Conservation (phyloP, 2,888 invertebrate genomes). For the Tetanocera ferruginea region DNA sequence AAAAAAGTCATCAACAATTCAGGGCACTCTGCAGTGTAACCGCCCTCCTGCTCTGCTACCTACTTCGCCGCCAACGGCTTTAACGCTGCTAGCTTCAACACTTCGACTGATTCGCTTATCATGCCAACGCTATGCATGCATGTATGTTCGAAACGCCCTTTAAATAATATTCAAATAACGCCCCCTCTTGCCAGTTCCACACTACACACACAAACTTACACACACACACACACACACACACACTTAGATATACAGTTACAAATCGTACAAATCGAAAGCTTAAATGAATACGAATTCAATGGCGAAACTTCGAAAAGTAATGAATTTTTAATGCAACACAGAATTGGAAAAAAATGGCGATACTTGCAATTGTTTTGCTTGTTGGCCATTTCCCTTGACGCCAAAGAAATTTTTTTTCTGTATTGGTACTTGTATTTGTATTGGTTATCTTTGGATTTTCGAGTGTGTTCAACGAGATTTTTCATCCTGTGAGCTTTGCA, state of each 20-base stretch:
- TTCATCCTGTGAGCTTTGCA: background rate
- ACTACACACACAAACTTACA: background rate
- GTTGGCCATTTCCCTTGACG: constrained; percentile 24
- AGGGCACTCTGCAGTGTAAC: background rate
- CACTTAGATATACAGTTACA: background rate
- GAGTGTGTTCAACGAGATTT: background rate
- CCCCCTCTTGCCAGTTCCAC: background rate
- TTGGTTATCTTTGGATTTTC: constrained; percentile 1
- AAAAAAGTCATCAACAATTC: constrained; percentile 23
- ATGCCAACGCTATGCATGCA: background rate
- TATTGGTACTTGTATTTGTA: background rate
- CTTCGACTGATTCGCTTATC: constrained; percentile 6
- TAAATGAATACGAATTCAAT: constrained; percentile 23
- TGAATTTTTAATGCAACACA: constrained; percentile 28
- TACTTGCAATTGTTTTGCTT: constrained; percentile 27
- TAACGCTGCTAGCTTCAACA: background rate
- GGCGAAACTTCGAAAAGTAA: constrained; percentile 20
- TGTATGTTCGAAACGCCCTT: constrained; percentile 15
- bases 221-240: constrained; percentile 6
- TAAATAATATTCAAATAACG: constrained; percentile 25
- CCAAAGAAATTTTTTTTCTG: background rate
- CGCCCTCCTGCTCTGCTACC: background rate
- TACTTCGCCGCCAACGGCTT: background rate
- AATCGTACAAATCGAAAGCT: background rate
- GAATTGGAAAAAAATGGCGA: constrained; percentile 8